Evolutionary conservation across 2,797 vertebrate genomes (phyloP).

Genomic region (Tiaroga cobitis): DNA sequence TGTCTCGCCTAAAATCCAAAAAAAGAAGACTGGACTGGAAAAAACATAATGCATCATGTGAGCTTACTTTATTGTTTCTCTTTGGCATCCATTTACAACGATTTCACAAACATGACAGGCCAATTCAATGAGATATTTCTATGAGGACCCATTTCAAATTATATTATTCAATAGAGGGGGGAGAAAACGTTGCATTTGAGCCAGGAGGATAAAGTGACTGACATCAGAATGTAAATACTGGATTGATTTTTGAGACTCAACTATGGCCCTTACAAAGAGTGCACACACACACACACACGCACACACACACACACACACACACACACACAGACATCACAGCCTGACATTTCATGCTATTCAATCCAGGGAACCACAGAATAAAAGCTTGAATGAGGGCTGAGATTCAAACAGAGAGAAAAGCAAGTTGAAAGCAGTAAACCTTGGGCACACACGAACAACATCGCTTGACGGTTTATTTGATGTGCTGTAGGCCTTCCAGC

Average conservation of each 20-base stretch:
- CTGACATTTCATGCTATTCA: slow-evolving; percentile 55
- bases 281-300: not conserved
- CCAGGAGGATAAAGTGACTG: slow-evolving; percentile 61
- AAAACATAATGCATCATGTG: slow-evolving; percentile 26
- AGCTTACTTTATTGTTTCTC: slow-evolving; percentile 52
- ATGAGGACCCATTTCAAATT: slow-evolving; percentile 60
- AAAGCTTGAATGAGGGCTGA: slow-evolving; percentile 47
- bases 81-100: slow-evolving; percentile 54
- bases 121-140: slow-evolving; percentile 60
- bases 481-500: slow-evolving; percentile 32
- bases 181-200: slow-evolving; percentile 54
- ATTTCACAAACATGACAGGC: slow-evolving; percentile 54
- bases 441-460: slow-evolving; percentile 23
- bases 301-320: slow-evolving; percentile 22
- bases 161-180: slow-evolving; percentile 56
- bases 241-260: slow-evolving; percentile 62
- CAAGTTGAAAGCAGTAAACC: slow-evolving; percentile 37
- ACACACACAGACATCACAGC: slow-evolving; percentile 34
- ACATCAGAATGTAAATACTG: slow-evolving; percentile 62
- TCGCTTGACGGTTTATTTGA: slow-evolving; percentile 22
- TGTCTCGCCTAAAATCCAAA: slow-evolving; percentile 36
- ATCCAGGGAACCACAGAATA: slow-evolving; percentile 42
- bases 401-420: slow-evolving; percentile 50
- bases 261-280: slow-evolving; percentile 49
- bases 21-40: slow-evolving; percentile 14